Evolutionary conservation across 2,113 vertebrate species (phyloP), one percentile per base, ranked within the genome.

Genomic region (Nycticryphes semicollaris): DNA sequence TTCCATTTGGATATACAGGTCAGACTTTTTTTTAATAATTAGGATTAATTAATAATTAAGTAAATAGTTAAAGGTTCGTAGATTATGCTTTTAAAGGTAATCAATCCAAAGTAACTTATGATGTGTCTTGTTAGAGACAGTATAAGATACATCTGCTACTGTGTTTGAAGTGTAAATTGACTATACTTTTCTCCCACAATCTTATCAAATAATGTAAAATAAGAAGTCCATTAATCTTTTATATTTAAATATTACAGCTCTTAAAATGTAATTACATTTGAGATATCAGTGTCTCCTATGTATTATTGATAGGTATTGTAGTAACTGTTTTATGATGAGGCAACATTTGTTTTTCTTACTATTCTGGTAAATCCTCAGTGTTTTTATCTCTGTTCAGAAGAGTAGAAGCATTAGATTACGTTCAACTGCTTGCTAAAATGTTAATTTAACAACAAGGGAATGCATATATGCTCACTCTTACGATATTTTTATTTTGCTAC

Each of bases 51-150:
- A 59, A 22, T 83, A 25, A 14, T 68, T 59, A n/a, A 6, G 1
- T 35, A 12, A 75, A 43, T 24, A 64, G 4, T 70, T 76, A 59
- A 16, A 5, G 13, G 60, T 89, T 92, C 68, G 2, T 63, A n/a
- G 24, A 8, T 60, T 28, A 12, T n/a, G 1, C 31, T 75, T 89
- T 63, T 64, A 43, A 79, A 82, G 16, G 30, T 83, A 48, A 39
- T 4, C 43, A 13, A 2, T 27, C 4, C 4, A 7, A 57, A 62
- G 27, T 33, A 31, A 35, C 2, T 54, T 69, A 12, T 1, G 1
- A 5, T 1, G 0, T 54, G 11, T 39, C 33, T 62, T 83, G 10
- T 1, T 41, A 33, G 41, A 73, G 17, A 39, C 0, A 0, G 8
- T 31, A 4, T 45, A 48, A 88, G 23, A n/a, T 35, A 22, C 7